Percentiles rank a stretch among this genome's conserved stretches.
Conservation (phyloP, 2,888 invertebrate genomes). For the Dinocampus coccinellae region DNA sequence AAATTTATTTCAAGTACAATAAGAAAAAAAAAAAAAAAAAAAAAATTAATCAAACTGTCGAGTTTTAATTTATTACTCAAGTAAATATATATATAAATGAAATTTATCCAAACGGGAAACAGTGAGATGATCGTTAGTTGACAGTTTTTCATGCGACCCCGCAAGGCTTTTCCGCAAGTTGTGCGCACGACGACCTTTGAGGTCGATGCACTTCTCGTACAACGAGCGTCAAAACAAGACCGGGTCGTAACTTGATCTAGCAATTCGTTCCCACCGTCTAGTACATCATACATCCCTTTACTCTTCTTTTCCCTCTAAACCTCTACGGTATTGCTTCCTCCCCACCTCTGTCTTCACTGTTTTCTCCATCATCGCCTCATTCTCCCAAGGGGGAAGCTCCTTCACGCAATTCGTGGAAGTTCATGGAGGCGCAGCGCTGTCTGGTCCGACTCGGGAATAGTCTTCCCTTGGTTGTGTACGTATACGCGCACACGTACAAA, state of each 20-base stretch:
- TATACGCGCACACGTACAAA: conserved; percentile 41
- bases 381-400: conserved; percentile 40
- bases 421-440: conserved; percentile 63
- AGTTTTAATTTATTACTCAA: too few relatives aligned
- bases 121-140: neutral
- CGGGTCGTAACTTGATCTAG: conserved; percentile 48
- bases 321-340: conserved; percentile 30
- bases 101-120: neutral
- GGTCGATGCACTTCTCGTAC: conserved; percentile 65
- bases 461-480: conserved; percentile 35
- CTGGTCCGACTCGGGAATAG: conserved; percentile 58
- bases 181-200: conserved; percentile 66
- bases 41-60: too few relatives aligned
- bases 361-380: conserved; percentile 16
- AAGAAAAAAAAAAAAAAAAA: too few relatives aligned
- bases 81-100: neutral
- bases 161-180: conserved; percentile 46
- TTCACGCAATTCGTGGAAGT: conserved; percentile 57
- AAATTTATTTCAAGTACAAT: too few relatives aligned
- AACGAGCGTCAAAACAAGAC: conserved; percentile 65
- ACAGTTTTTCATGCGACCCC: neutral
- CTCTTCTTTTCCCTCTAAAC: conserved; percentile 42
- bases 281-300: conserved; percentile 48
- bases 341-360: neutral
- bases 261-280: conserved; percentile 66